These are phyloP conservation scores for Megalops atlanticus DNA, from an alignment of 2,113 vertebrate species.

Conservation along the genomic window DNA sequence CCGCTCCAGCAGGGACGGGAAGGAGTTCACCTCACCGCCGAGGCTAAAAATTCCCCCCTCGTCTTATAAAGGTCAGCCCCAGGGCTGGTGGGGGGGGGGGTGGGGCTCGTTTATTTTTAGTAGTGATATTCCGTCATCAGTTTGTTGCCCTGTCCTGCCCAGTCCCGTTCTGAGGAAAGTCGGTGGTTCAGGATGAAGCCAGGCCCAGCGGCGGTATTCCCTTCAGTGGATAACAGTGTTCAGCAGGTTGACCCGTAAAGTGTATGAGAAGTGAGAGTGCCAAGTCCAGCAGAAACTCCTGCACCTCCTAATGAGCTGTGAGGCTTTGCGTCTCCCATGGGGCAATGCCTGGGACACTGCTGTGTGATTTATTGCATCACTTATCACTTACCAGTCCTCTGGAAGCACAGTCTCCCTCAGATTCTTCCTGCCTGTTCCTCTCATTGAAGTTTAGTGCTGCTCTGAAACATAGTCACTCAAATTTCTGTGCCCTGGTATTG, in stretches of 20 bases:
- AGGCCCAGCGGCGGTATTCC: no score
- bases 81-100: conserved; percentile 5
- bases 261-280: background rate
- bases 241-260: background rate
- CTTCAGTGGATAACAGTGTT: background rate
- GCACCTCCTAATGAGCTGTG: conserved; percentile 27
- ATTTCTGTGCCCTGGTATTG: no score
- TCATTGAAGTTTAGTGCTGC: no score
- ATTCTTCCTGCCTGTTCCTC: no score
- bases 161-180: no score
- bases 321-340: background rate
- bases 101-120: conserved; percentile 35
- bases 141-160: background rate
- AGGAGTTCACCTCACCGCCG: conserved; percentile 8
- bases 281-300: background rate
- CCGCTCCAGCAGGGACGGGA: background rate
- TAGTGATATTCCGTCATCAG: conserved; percentile 25
- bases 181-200: background rate
- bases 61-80: conserved; percentile 25
- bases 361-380: no score
- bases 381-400: no score
- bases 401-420: no score
- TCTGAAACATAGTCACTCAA: no score
- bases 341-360: no score
- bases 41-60: conserved; percentile 24